These are phyloP conservation scores for Hystrix brachyura DNA, from an alignment of 2,113 vertebrate genomes.

Conservation along the genomic window DNA sequence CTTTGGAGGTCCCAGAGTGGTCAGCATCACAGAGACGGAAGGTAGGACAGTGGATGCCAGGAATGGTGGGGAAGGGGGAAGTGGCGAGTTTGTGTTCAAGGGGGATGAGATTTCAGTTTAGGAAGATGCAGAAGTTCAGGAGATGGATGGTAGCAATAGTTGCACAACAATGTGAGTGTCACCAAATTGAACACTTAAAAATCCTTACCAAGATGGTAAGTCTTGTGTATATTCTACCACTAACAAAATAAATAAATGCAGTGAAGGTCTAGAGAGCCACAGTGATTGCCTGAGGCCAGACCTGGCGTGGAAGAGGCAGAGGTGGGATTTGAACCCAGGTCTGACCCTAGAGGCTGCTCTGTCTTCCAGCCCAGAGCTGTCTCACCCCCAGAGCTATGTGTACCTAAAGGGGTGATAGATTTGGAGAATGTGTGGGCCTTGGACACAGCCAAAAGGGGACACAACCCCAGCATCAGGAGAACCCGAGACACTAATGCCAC, in stretches of 20 bases:
- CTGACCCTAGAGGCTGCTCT: background rate
- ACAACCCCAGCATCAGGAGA: background rate
- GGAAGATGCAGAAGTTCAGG: background rate
- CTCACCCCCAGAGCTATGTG: background rate
- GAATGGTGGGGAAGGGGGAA: fast-evolving
- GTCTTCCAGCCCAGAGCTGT: background rate
- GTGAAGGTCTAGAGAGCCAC: background rate
- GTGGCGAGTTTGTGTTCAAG: background rate
- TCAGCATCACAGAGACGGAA: background rate
- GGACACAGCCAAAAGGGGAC: background rate
- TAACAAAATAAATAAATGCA: background rate
- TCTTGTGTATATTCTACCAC: background rate
- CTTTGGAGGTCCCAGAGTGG: background rate
- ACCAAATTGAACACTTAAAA: background rate
- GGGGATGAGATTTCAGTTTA: background rate
- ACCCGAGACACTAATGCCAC: background rate
- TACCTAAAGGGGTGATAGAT: background rate
- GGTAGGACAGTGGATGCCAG: background rate
- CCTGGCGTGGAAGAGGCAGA: background rate
- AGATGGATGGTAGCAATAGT: background rate
- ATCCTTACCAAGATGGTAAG: background rate
- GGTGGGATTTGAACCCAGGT: background rate
- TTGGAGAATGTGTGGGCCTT: background rate
- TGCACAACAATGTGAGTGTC: fast-evolving
- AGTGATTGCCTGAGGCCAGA: background rate